phyloP scores from a whole-genome alignment of 2,797 vertebrate species.

The Chelidonichthys spinosus region DNA sequence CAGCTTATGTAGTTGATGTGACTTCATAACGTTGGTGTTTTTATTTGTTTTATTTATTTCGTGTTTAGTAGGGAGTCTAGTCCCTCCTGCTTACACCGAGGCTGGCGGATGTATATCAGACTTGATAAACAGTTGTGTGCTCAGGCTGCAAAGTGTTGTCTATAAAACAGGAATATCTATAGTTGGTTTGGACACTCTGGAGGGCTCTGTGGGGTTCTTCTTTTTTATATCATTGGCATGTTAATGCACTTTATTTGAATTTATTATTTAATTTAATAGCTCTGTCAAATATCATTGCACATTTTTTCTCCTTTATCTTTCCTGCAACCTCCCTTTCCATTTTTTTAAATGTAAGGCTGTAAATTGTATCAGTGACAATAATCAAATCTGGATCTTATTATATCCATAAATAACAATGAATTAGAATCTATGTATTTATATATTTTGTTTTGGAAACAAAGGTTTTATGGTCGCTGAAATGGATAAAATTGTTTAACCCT shows the following conservation, averaged over 20 bases:
- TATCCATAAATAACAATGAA: too few species aligned
- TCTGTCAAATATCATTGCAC: background rate
- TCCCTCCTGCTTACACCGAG: background rate
- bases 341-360: background rate
- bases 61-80: background rate
- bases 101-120: background rate
- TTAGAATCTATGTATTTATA: background rate
- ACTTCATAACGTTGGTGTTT: background rate
- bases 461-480: too few species aligned
- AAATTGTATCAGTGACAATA: background rate
- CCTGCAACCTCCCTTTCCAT: background rate
- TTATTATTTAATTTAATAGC: background rate
- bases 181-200: background rate
- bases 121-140: background rate
- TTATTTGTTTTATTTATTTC: background rate
- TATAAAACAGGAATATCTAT: background rate
- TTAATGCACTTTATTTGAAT: background rate
- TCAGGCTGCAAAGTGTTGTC: background rate
- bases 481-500: too few species aligned
- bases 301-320: background rate
- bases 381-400: too few species aligned
- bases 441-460: too few species aligned
- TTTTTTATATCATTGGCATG: too few species aligned
- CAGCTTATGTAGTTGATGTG: background rate
- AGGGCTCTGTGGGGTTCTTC: background rate